Evolutionary conservation across 1,140 invertebrate species (phyloP).

Genomic region (Zaprionus lachaisei): DNA sequence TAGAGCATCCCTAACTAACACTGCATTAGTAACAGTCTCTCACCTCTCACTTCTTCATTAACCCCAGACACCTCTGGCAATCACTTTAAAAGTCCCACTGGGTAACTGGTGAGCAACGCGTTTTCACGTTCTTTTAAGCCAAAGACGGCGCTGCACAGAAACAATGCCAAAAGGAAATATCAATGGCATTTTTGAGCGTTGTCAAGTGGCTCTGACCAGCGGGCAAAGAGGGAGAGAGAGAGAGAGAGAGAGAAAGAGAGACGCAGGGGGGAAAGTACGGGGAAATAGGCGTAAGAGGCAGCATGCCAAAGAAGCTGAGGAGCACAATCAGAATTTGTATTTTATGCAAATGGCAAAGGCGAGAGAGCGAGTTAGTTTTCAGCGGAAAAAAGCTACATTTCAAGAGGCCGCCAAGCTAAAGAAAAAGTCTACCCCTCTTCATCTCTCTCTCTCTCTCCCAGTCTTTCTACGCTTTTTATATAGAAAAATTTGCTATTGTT

Average conservation of each 20-base stretch:
- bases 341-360: conserved; percentile 73
- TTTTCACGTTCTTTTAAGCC: conserved; percentile 38
- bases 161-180: conserved; percentile 74
- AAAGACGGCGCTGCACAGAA: conserved; percentile 38
- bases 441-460: background rate
- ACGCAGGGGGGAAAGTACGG: background rate
- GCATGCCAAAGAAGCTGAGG: conserved; percentile 22
- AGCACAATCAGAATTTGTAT: conserved; percentile 67
- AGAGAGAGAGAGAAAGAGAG: background rate
- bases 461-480: conserved; percentile 11
- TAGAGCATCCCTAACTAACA: background rate
- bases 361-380: conserved; percentile 45
- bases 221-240: background rate
- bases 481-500: conserved; percentile 62
- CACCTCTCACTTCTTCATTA: background rate
- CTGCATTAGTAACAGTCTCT: background rate
- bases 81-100: conserved; percentile 1
- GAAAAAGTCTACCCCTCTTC: background rate
- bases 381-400: conserved; percentile 46
- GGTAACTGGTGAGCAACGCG: conserved; percentile 40
- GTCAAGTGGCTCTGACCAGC: conserved; percentile 63
- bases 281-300: background rate
- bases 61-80: background rate
- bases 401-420: conserved; percentile 37
- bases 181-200: conserved; percentile 78